phyloP scores from a whole-genome alignment of 1,140 invertebrate species.

The Metopolophium dirhodum region DNA sequence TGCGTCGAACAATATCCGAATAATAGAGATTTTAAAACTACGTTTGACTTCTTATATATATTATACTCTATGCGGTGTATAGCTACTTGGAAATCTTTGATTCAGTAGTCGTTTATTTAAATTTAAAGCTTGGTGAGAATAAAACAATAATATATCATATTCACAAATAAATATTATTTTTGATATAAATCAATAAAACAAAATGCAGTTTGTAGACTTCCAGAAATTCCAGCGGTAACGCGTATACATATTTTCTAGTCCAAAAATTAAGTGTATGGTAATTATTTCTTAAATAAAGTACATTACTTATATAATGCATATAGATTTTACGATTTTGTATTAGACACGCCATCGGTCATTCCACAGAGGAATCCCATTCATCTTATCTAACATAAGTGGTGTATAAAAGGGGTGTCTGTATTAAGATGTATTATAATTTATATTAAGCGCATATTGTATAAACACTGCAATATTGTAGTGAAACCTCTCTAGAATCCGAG shows the following conservation, averaged over 20 bases:
- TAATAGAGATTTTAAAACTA: background rate
- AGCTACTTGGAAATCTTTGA: background rate
- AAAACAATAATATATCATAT: background rate
- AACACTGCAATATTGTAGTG: background rate
- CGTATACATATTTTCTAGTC: background rate
- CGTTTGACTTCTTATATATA: background rate
- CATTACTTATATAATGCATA: background rate
- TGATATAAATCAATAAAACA: background rate
- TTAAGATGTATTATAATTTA: constrained; percentile 15
- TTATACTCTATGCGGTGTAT: background rate
- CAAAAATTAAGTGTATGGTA: background rate
- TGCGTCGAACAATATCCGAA: background rate
- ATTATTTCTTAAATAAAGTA: background rate
- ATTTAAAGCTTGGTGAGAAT: background rate
- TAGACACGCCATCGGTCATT: background rate
- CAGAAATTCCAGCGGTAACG: background rate
- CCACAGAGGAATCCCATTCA: background rate
- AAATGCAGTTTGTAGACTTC: background rate
- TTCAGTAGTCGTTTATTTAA: background rate
- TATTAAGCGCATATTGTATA: background rate
- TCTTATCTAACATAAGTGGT: background rate
- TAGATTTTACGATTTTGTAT: background rate
- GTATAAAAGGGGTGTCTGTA: constrained; percentile 8
- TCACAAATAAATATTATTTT: background rate
- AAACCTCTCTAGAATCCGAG: constrained; percentile 2